Base-by-base conservation (phyloP, 2,888 invertebrate genomes). In the Tetanocera ferruginea region DNA sequence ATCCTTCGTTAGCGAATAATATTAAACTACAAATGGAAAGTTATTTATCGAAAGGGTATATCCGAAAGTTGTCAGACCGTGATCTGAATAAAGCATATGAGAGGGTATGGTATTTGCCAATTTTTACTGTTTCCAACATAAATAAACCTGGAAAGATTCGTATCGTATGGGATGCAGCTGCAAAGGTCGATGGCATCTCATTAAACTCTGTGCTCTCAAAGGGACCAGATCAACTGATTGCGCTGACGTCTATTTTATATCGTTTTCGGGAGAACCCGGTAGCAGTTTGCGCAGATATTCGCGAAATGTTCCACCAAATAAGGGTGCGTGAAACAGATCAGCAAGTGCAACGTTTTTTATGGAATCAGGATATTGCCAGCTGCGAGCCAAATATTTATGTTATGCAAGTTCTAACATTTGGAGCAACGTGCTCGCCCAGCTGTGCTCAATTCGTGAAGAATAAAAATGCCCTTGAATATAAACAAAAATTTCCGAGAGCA, bases 81-180 rank as follows among this genome's bases (percentile, higher is more conserved):
- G 37, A 37, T 1, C 52, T 19, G 8, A 3, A 52, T 17, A 19
- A 37, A 37, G 8, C 37, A 37, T 37, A 37, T 8, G 37, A 37
- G 1, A 37, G 37, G 8, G 37, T 37, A 37, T 37, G 83, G 83
- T 85, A 83, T 64, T 34, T 84, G 8, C 84, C 84, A 1, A 82
- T 84, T 51, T 84, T 85, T 77, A 76, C 81, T 14, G 85, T 85
- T 4, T 83, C 83, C 19, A 79, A 79, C 11, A 80, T 82, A 5
- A 84, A 83, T 9, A 85, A 85, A 69, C 82, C 81, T 8, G 80
- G 43, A 76, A 80, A 64, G 79, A 80, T 64, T 78, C 79, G 8
- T 49, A 79, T 34, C 67, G 73, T 28, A 8, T 78, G 76, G 79
- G 75, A 77, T 5, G 77, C 76, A 3, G 79, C 79, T 1, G 66